A percentile compares a stretch with the other conserved stretches of the same genome.
phyloP scores from a whole-genome alignment of 35 echinoderm and acorn worm genomes.

The Acanthaster planci region DNA sequence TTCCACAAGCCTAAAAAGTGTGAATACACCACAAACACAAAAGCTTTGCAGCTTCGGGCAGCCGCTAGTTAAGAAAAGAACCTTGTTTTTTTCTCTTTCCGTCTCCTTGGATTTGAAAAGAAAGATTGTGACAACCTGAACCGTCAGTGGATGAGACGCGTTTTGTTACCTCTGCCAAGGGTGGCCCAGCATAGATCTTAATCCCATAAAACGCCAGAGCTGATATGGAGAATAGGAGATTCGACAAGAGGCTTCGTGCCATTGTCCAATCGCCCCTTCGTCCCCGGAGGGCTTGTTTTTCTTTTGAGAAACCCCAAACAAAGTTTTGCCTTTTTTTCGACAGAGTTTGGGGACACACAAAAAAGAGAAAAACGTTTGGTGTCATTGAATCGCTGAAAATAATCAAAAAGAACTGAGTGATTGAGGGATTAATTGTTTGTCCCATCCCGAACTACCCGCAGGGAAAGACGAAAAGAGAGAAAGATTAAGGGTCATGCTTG shows the following conservation, averaged over 20 bases:
- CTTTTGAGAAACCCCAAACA: constrained; percentile 3
- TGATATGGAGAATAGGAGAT: constrained; percentile 4
- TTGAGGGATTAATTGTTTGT: constrained; percentile 12
- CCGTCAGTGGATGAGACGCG: neutral
- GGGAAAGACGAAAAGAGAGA: too few relatives aligned
- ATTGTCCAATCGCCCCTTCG: neutral
- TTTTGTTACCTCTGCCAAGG: neutral
- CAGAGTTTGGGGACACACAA: constrained; percentile 4
- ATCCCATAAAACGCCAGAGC: constrained; percentile 11
- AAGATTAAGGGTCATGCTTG: too few relatives aligned
- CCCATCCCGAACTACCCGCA: neutral
- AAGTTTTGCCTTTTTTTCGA: neutral
- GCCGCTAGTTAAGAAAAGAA: constrained; percentile 14
- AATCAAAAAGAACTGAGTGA: neutral
- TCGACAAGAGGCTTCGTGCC: neutral
- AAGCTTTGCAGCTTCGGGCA: neutral
- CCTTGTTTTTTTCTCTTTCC: constrained; percentile 22
- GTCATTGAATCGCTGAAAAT: constrained; percentile 4
- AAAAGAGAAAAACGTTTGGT: neutral
- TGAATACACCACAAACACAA: neutral
- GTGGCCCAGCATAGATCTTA: neutral
- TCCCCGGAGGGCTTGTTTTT: constrained; percentile 14
- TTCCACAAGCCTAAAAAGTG: neutral
- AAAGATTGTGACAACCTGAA: constrained; percentile 13
- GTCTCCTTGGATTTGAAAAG: constrained; percentile 25